These are phyloP conservation scores for Campylomormyrus tamandua DNA, from an alignment of 2,113 vertebrate genomes.

Conservation along the genomic window DNA sequence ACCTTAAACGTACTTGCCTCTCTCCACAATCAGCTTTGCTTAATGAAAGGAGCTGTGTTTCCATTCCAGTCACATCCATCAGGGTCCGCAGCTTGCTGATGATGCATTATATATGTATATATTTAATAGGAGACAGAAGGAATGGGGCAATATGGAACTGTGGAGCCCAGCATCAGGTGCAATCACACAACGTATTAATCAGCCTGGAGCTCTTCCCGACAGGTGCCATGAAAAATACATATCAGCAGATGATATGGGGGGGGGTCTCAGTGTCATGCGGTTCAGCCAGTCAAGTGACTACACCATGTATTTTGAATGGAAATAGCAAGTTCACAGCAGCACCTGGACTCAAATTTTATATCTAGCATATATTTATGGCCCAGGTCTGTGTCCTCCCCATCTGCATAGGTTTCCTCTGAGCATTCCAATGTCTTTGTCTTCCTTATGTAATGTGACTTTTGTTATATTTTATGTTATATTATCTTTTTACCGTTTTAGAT, in stretches of 20 bases:
- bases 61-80: neutral
- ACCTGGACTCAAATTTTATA: neutral
- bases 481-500: neutral
- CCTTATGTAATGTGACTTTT: neutral
- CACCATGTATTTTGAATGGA: neutral
- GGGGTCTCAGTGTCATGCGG: neutral
- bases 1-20: too few species aligned
- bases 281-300: neutral
- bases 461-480: neutral
- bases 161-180: neutral
- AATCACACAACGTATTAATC: slow-evolving; percentile 23
- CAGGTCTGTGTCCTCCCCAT: neutral
- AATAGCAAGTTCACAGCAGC: neutral
- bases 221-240: slow-evolving; percentile 26
- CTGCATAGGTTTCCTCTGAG: neutral
- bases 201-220: slow-evolving; percentile 12
- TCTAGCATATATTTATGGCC: neutral
- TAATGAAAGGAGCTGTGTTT: slow-evolving; percentile 24
- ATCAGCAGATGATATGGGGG: slow-evolving; percentile 12
- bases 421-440: neutral
- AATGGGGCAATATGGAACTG: neutral
- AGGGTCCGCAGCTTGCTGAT: neutral
- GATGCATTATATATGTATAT: neutral
- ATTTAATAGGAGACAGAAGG: neutral
- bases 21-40: neutral